Evolutionary conservation across 2,888 invertebrate genomes (phyloP), one percentile per base, ranked within the genome.

Genomic region (Macrostomum cliftonense): DNA sequence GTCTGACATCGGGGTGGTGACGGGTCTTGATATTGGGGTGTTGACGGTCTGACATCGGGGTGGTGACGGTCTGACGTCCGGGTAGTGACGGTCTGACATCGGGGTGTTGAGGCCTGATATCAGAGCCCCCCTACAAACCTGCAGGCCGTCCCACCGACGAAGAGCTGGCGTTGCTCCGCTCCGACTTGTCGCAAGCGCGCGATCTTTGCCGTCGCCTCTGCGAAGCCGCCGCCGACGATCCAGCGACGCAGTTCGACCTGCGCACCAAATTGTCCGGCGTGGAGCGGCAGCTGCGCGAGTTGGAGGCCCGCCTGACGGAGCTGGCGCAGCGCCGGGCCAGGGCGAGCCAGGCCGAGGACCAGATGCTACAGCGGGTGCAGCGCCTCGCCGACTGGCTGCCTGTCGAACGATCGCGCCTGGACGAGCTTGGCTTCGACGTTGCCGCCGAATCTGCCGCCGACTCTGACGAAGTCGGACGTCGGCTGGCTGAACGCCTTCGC

Each of bases 241-340:
- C 88, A 0, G 82, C 85, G 0, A 83, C 87, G 0, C 77, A 83
- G 46, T 82, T 84, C 42, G 91, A 93, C 72, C 84, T 93, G 43
- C 83, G 83, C 70, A 79, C 79, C 56, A 88, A 89, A 65, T 75
- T 93, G 48, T 77, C 80, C 0, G 81, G 82, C 1, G 78, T 88
- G n/a, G 85, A 80, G 17, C 77, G 87, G 45, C 81, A 87, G 62
- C 87, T 87, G 64, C 81, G 80, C 63, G 82, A 83, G 14, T 12
- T 46, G 40, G 46, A 46, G 19, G 46, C 46, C 45, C 46, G 46
- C 14, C 46, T 46, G 13, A 12, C 38, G 44, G 19, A 12, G 14
- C 39, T 46, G 12, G 39, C 16, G 14, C 16, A 40, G 28, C 28
- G 28, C 40, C 20, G 40, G 40, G 17, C 40, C 40, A 2, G 40